Base-by-base conservation (phyloP, 1,140 invertebrate genomes). In the Limonius californicus region DNA sequence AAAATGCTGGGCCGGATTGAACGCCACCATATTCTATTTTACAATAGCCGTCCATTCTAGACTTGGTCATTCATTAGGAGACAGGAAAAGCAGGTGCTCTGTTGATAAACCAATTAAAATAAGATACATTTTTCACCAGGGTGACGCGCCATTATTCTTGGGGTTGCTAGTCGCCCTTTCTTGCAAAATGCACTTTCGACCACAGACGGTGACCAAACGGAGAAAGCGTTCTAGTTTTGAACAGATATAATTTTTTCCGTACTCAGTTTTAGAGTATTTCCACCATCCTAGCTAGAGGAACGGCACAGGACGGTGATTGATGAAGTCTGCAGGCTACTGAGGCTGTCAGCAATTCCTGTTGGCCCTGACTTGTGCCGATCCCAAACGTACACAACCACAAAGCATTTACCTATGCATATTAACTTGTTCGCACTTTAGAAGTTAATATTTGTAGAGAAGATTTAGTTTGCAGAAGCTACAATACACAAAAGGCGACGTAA, bases 371-470 rank as follows among this genome's bases (percentile, higher is more conserved):
- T 15, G 8, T 42, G 6, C 20, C 30, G 32, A 43, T 39, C 12
- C 35, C 6, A 15, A 27, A 43, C 32, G 30, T 30, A 27, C 54
- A 55, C 21, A 32, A 27, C 54, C 30, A 30, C 21, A 27, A 35
- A 43, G 60, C 57, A 67, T 64, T 67, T 67, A 67, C 66, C 66
- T 68, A 68, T 68, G 66, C 66, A 68, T 68, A 68, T 68, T 68
- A 68, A 68, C 66, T 68, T 68, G 63, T 68, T 59, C 66, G 55
- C 55, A 62, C 66, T 64, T 68, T 65, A 45, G 58, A 57, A 62
- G 63, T 62, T 54, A 68, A 68, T 68, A 68, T 68, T 68, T 43
- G 66, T 58, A 23, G 55, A 59, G 59, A 35, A 65, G 60, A 65
- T 68, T 68, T 58, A 56, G 62, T 59, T 57, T 55, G 54, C 61